These are phyloP conservation scores for Jordanella pulchra DNA, from an alignment of 2,797 vertebrate species.

Conservation along the genomic window DNA sequence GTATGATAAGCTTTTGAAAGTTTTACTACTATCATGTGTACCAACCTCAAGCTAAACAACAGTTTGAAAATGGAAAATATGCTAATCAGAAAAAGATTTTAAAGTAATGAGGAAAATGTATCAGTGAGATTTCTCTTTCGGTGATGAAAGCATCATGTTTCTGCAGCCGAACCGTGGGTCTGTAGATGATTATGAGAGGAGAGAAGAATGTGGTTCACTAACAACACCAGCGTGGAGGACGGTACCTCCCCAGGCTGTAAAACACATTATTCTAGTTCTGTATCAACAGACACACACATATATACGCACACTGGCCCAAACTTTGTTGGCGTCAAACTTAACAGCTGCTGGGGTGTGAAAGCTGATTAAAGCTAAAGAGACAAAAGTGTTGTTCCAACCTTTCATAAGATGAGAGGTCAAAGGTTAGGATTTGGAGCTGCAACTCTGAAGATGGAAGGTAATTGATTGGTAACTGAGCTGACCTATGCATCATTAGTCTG, in stretches of 20 bases:
- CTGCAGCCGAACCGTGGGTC: conserved; percentile 57
- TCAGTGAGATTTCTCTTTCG: conserved; percentile 21
- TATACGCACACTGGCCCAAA: conserved; percentile 2
- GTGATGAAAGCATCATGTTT: conserved; percentile 50
- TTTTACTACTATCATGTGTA: conserved; percentile 27
- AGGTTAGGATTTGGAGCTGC: conserved; percentile 21
- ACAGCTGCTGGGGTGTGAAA: conserved; percentile 68
- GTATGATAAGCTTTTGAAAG: conserved; percentile 36
- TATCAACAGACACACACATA: conserved; percentile 21
- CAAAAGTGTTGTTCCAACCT: conserved; percentile 26
- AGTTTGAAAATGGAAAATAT: conserved; percentile 21
- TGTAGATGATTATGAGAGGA: conserved; percentile 64
- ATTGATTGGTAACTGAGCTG: conserved; percentile 35
- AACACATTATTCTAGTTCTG: conserved; percentile 55
- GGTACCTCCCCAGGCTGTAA: conserved; percentile 64
- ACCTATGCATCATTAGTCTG: conserved; percentile 9
- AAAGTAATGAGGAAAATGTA: conserved; percentile 54
- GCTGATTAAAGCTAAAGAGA: conserved; percentile 51
- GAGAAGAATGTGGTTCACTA: conserved; percentile 64
- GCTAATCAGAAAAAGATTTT: conserved; percentile 54
- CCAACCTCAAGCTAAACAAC: conserved; percentile 18
- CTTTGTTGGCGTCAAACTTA: conserved; percentile 54
- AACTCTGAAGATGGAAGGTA: conserved; percentile 12
- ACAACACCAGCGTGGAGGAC: conserved; percentile 56
- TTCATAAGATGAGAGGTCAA: conserved; percentile 50